A percentile compares a stretch with the other conserved stretches of the same genome.
Evolutionary conservation across 2,797 vertebrate genomes (phyloP).

Genomic region (Micropoecilia bifurca): DNA sequence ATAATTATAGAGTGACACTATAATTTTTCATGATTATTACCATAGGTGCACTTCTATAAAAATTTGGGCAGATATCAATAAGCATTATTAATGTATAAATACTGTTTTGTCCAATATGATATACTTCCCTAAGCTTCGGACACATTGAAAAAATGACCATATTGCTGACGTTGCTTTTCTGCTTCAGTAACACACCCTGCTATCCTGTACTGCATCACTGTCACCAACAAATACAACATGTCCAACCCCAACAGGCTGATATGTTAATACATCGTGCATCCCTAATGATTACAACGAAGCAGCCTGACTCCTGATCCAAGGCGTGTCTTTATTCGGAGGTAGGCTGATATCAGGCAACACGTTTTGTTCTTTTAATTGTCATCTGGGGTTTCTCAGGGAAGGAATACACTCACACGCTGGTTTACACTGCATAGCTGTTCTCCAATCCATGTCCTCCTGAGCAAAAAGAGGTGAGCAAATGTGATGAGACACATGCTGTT

Average conservation of each 20-base stretch:
- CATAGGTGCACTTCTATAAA: too few relatives aligned
- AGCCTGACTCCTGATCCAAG: neutral
- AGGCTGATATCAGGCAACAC: neutral
- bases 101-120: too few relatives aligned
- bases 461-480: neutral
- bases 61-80: too few relatives aligned
- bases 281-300: neutral
- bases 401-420: neutral
- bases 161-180: neutral
- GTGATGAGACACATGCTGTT: neutral
- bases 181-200: neutral
- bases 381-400: neutral
- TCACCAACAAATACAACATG: neutral
- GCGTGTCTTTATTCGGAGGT: neutral
- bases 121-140: too few relatives aligned
- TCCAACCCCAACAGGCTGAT: neutral
- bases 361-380: neutral
- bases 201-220: neutral
- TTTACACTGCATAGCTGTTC: neutral
- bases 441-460: neutral
- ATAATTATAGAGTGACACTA: too few relatives aligned
- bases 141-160: neutral
- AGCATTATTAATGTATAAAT: too few relatives aligned
- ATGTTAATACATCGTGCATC: neutral
- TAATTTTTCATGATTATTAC: too few relatives aligned